A percentile compares a stretch with the other conserved stretches of the same genome.
Evolutionary conservation across 2,888 invertebrate genomes (phyloP).

Genomic region (Tridacna gigas): DNA sequence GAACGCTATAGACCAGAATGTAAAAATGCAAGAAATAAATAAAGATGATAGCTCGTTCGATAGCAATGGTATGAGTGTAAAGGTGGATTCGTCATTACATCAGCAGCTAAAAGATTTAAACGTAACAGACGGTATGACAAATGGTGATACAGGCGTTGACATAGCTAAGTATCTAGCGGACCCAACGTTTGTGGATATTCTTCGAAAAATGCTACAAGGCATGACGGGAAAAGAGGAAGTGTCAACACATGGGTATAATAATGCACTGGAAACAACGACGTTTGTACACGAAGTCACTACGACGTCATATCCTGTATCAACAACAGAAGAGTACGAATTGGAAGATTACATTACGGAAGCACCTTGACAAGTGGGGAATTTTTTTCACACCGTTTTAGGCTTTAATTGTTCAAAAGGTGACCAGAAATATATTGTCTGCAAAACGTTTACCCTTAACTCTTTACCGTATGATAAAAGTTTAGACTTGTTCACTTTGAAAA

Average conservation of each 20-base stretch:
- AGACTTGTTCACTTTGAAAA: too few relatives aligned
- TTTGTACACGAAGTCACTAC: conserved; percentile 6
- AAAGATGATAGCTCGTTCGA: background rate
- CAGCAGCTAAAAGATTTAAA: conserved; percentile 1
- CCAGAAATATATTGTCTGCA: too few relatives aligned
- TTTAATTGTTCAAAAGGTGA: too few relatives aligned
- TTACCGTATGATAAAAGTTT: too few relatives aligned
- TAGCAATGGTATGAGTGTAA: background rate
- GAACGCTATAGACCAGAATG: conserved; percentile 8
- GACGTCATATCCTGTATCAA: background rate
- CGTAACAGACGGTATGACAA: background rate
- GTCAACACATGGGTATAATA: background rate
- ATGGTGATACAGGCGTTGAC: background rate
- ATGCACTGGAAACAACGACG: conserved; percentile 10
- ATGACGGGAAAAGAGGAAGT: background rate
- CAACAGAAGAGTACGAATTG: conserved; percentile 13
- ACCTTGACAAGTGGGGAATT: background rate
- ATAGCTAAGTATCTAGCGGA: conserved; percentile 10
- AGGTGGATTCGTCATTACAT: background rate
- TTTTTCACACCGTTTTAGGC: too few relatives aligned
- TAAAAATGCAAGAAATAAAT: background rate
- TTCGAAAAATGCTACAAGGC: background rate
- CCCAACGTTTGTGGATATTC: conserved; percentile 4
- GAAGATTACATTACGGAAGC: conserved; percentile 6
- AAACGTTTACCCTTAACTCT: too few relatives aligned